A percentile compares a stretch with the other conserved stretches of the same genome.
Conservation (phyloP, 1,140 invertebrate genomes). For the Dinothrombium tinctorium region DNA sequence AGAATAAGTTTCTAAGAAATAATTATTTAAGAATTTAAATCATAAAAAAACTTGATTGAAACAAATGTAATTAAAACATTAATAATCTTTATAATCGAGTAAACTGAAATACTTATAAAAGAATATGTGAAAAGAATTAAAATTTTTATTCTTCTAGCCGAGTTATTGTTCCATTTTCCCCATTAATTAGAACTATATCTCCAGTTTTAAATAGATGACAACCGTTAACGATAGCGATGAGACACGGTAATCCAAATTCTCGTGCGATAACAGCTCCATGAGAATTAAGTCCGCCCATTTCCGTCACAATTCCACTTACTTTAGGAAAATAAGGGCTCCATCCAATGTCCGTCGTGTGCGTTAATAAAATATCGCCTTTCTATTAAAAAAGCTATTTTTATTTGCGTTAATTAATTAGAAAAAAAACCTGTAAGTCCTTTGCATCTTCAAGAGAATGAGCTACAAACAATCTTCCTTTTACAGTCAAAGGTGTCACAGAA, state of each 20-base stretch:
- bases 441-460: constrained; percentile 26
- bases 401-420: background rate
- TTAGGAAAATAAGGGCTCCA: constrained; percentile 74
- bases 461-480: constrained; percentile 40
- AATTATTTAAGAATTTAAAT: too few relatives aligned
- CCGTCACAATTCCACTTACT: constrained; percentile 50
- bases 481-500: constrained; percentile 39
- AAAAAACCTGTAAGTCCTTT: constrained; percentile 20
- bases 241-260: constrained; percentile 58
- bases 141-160: too few relatives aligned
- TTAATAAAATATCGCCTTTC: constrained; percentile 49
- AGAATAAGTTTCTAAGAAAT: too few relatives aligned
- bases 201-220: constrained; percentile 43
- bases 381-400: constrained; percentile 11
- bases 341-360: constrained; percentile 53
- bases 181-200: constrained; percentile 16
- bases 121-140: too few relatives aligned
- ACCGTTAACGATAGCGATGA: constrained; percentile 42
- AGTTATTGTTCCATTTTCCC: constrained; percentile 16
- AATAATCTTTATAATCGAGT: too few relatives aligned
- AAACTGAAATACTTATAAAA: too few relatives aligned
- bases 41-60: too few relatives aligned
- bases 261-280: constrained; percentile 64
- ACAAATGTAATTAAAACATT: too few relatives aligned
- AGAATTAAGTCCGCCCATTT: constrained; percentile 57